phyloP scores from a whole-genome alignment of 1,140 invertebrate species.

The Protaetia brevitarsis region DNA sequence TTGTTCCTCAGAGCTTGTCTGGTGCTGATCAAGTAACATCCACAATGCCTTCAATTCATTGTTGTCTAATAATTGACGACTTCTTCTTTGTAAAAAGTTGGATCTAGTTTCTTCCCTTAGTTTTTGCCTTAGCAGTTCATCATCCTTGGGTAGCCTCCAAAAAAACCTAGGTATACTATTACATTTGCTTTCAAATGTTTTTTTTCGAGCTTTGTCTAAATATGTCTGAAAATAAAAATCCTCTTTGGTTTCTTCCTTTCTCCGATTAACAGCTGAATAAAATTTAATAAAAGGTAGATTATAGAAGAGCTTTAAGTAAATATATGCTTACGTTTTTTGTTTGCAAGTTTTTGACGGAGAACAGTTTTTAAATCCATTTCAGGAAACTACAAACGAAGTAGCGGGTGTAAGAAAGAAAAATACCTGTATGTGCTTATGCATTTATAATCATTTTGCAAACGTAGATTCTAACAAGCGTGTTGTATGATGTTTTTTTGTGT shows the following conservation, averaged over 20 bases:
- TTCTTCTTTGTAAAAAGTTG: slow-evolving; percentile 79
- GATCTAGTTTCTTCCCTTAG: slow-evolving; percentile 84
- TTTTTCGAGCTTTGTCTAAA: neutral
- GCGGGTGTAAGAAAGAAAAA: too few relatives aligned
- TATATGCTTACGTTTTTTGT: neutral
- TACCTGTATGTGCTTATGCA: too few relatives aligned
- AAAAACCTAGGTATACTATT: slow-evolving; percentile 72
- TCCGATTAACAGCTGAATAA: neutral
- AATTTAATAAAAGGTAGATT: neutral
- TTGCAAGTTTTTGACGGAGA: neutral
- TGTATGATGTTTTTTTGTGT: too few relatives aligned
- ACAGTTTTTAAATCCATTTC: neutral
- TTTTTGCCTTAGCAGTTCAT: slow-evolving; percentile 75
- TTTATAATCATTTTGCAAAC: too few relatives aligned
- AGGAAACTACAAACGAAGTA: too few relatives aligned
- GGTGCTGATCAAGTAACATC: slow-evolving; percentile 78
- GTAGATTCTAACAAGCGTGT: too few relatives aligned
- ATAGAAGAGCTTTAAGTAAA: too few relatives aligned
- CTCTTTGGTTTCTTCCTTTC: neutral
- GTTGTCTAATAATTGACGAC: slow-evolving; percentile 79
- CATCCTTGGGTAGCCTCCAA: slow-evolving; percentile 71
- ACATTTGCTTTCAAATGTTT: neutral
- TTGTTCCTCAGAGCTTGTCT: slow-evolving; percentile 75
- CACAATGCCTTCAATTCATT: slow-evolving; percentile 84
- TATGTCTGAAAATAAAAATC: neutral